Conservation (phyloP, 2,113 vertebrate genomes). For the Rhea americana region DNA sequence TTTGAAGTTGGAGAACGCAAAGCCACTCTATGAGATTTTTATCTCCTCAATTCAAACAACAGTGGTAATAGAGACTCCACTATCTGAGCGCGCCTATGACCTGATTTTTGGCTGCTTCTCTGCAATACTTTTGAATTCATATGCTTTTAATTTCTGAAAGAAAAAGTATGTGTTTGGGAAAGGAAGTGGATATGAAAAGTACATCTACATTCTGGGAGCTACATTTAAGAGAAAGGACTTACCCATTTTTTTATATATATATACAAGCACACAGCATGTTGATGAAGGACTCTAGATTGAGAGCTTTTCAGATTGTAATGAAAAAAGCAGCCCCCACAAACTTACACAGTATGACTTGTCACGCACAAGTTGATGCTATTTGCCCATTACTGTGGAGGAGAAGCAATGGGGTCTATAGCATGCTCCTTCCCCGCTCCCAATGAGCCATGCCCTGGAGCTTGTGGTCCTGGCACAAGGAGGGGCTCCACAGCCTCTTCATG, state of each 20-base stretch:
- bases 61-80: constrained; percentile 35
- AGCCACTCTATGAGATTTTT: constrained; percentile 51
- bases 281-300: background rate
- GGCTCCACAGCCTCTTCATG: background rate
- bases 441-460: background rate
- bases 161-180: constrained; percentile 45
- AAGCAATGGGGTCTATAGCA: background rate
- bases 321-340: background rate
- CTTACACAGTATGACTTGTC: background rate
- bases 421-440: background rate
- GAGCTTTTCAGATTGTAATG: background rate
- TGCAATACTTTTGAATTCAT: constrained; percentile 51
- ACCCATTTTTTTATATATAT: constrained; percentile 47
- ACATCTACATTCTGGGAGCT: constrained; percentile 18
- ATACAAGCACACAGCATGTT: background rate
- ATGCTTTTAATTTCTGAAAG: constrained; percentile 65
- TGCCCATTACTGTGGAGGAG: background rate
- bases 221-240: constrained; percentile 24
- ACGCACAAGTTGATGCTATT: background rate
- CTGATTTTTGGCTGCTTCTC: constrained; percentile 60
- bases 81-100: background rate
- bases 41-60: constrained; percentile 49
- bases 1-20: constrained; percentile 48
- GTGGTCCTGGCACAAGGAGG: background rate
- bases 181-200: constrained; percentile 46